Conservation (phyloP, 2,888 invertebrate genomes). For the Erebia aethiops region DNA sequence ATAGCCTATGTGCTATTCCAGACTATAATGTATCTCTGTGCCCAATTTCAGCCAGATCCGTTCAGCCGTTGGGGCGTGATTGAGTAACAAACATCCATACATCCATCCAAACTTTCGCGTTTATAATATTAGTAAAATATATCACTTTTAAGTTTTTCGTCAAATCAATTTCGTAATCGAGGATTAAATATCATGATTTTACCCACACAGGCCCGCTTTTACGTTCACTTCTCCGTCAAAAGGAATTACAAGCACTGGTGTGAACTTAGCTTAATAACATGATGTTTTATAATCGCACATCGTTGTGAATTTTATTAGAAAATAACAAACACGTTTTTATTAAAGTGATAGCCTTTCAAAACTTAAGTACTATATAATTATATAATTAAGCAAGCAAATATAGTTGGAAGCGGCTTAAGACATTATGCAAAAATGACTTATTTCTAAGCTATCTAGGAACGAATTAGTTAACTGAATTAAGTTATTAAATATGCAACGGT, state of each 20-base stretch:
- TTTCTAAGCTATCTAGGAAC: neutral
- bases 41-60: too few species aligned
- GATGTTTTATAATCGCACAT: neutral
- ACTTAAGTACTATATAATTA: neutral
- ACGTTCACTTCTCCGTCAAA: too few species aligned
- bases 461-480: constrained; percentile 4
- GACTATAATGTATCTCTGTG: too few species aligned
- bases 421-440: neutral
- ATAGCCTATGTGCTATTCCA: too few species aligned
- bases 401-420: neutral
- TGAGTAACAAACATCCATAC: too few species aligned
- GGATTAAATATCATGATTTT: too few species aligned
- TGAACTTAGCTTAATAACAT: neutral
- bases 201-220: too few species aligned
- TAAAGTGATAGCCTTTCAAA: neutral
- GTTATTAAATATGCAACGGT: constrained; percentile 1
- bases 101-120: too few species aligned
- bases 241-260: neutral
- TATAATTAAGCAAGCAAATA: neutral
- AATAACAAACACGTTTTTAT: neutral
- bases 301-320: neutral
- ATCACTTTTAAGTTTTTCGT: too few species aligned
- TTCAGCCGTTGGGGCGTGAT: too few species aligned
- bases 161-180: too few species aligned
- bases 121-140: too few species aligned